A percentile compares a stretch with the other conserved stretches of the same genome.
phyloP scores from a whole-genome alignment of 2,797 vertebrate genomes.

The Cynodonichthys magdalenae region DNA sequence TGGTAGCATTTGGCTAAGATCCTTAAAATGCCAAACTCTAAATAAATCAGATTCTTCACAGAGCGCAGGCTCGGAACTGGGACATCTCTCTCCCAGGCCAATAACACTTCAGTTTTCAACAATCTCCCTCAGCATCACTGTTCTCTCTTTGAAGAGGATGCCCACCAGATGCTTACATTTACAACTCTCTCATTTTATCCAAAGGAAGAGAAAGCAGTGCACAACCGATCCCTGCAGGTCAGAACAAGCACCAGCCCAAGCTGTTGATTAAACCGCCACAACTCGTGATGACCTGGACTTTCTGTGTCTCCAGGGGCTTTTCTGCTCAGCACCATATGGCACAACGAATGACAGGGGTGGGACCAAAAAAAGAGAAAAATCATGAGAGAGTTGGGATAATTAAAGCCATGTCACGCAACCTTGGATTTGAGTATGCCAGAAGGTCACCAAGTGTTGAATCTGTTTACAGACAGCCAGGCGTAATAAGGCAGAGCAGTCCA shows the following conservation, averaged over 20 bases:
- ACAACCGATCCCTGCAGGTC: conserved; percentile 10
- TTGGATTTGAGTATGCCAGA: conserved; percentile 65
- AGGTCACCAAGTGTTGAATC: conserved; percentile 63
- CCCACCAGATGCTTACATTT: conserved; percentile 21
- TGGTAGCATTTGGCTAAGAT: not conserved
- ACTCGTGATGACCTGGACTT: conserved; percentile 1
- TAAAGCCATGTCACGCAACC: conserved; percentile 57
- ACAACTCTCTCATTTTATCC: conserved; percentile 4
- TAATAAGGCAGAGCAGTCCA: conserved; percentile 55
- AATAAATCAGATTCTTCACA: conserved; percentile 3
- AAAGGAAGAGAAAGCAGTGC: conserved; percentile 6
- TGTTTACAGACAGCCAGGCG: conserved; percentile 62
- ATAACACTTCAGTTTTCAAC: conserved; percentile 1
- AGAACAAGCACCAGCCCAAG: conserved; percentile 18
- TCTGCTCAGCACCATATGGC: conserved; percentile 29
- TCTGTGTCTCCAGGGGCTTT: conserved; percentile 11
- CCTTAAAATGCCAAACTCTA: not conserved
- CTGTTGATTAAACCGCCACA: conserved; percentile 30
- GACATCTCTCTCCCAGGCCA: not conserved
- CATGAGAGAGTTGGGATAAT: conserved; percentile 44
- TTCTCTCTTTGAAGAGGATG: conserved; percentile 12
- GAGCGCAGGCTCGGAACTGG: conserved; percentile 7
- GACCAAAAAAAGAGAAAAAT: conserved; percentile 1
- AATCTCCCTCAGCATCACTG: conserved; percentile 1
- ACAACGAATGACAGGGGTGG: conserved; percentile 7